Evolutionary conservation across 2,888 invertebrate genomes (phyloP).

Genomic region (Ichneumon xanthorius): DNA sequence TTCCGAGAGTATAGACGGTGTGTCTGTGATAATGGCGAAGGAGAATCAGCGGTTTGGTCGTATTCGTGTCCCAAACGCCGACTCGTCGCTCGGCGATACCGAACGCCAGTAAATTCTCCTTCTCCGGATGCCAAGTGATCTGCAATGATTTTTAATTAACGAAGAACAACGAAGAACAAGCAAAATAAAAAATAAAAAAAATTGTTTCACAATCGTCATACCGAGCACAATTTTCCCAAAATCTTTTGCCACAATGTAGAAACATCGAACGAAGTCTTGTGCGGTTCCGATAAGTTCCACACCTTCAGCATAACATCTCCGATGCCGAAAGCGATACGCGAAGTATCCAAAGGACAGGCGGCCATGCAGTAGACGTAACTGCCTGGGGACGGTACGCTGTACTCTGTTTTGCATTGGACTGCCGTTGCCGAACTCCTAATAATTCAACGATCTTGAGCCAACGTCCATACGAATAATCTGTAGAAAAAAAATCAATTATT

Average conservation of each 20-base stretch:
- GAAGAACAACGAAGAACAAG: not conserved
- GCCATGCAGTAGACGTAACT: conserved; percentile 88
- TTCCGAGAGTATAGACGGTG: conserved; percentile 87
- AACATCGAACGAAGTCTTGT: conserved; percentile 84
- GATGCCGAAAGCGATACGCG: conserved; percentile 91
- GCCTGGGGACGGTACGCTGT: conserved; percentile 87
- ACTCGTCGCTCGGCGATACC: conserved; percentile 94
- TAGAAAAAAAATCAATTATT: conserved; percentile 62
- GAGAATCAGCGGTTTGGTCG: conserved; percentile 84
- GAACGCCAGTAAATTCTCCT: conserved; percentile 92
- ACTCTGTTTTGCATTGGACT: conserved; percentile 81
- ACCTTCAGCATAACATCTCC: conserved; percentile 91
- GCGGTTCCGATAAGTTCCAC: conserved; percentile 88
- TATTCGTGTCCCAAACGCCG: conserved; percentile 87
- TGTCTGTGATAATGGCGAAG: conserved; percentile 87
- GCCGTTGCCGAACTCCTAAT: conserved; percentile 85
- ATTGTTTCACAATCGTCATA: conserved; percentile 80
- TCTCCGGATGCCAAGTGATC: conserved; percentile 93
- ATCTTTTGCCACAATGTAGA: conserved; percentile 88
- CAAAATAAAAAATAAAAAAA: not conserved
- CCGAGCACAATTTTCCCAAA: conserved; percentile 90
- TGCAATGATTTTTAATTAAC: conserved; percentile 68
- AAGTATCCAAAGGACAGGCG: conserved; percentile 90
- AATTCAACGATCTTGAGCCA: conserved; percentile 87
- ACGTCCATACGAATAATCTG: conserved; percentile 86